Conservation (phyloP, 2,888 invertebrate genomes). For the Sminthurides aquaticus region DNA sequence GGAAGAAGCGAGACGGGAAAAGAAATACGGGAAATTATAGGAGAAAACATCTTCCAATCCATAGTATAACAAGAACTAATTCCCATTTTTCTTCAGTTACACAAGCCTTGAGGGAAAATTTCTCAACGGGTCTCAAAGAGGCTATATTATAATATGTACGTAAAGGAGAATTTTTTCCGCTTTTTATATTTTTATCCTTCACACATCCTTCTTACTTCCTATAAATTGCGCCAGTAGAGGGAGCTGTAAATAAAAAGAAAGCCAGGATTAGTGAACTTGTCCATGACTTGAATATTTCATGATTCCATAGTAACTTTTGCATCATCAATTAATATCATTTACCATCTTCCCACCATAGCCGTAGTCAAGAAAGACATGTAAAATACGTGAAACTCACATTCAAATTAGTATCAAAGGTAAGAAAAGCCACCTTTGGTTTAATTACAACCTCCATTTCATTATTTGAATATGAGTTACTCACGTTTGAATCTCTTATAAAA, state of each 20-base stretch:
- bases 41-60: not conserved
- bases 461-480: too few species aligned
- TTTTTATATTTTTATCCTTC: not conserved
- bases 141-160: not conserved
- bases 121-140: not conserved
- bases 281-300: too few species aligned
- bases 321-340: too few species aligned
- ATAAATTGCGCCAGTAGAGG: not conserved
- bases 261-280: too few species aligned
- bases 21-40: not conserved
- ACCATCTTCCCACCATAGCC: too few species aligned
- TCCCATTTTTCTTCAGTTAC: not conserved
- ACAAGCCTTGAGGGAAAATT: not conserved
- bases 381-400: too few species aligned
- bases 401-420: too few species aligned
- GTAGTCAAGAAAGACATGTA: too few species aligned
- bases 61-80: not conserved
- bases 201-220: not conserved
- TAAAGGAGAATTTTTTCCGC: not conserved
- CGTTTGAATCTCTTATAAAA: too few species aligned
- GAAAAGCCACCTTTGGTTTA: too few species aligned
- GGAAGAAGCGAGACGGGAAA: not conserved
- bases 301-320: too few species aligned
- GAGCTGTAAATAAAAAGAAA: not conserved
- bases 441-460: too few species aligned